A percentile compares a stretch with the other conserved stretches of the same genome.
These are phyloP conservation scores for Allenopithecus nigroviridis DNA, from an alignment of 2,797 vertebrate genomes.

Conservation along the genomic window DNA sequence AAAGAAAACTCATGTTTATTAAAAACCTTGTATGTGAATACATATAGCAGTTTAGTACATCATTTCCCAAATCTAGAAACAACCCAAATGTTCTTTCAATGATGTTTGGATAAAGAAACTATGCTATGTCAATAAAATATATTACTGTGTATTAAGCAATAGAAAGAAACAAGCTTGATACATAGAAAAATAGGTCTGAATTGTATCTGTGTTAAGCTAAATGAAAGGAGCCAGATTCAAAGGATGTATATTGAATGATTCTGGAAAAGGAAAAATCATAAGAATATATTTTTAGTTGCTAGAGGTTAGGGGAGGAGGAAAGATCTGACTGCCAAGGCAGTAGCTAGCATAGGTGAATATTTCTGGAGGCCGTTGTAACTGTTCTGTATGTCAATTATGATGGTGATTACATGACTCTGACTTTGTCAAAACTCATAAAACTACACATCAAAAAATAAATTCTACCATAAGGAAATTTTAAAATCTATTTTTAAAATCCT, in stretches of 20 bases:
- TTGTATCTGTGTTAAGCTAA: neutral
- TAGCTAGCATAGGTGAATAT: neutral
- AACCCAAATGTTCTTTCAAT: neutral
- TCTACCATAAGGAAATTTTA: neutral
- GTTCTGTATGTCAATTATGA: neutral
- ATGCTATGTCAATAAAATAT: neutral
- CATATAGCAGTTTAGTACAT: neutral
- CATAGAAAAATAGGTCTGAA: neutral
- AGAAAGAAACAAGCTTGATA: neutral
- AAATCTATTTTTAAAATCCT: neutral
- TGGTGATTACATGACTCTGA: neutral
- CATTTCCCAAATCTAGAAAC: neutral
- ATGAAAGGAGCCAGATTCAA: neutral
- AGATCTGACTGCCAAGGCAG: neutral
- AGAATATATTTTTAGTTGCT: neutral
- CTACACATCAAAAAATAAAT: neutral
- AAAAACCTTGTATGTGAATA: neutral
- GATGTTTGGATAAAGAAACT: neutral
- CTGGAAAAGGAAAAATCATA: neutral
- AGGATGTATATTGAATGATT: neutral
- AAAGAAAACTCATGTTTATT: neutral
- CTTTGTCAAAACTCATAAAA: neutral
- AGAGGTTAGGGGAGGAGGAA: neutral
- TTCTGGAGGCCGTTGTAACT: no score
- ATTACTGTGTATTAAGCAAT: neutral